Percentiles rank a stretch among this genome's conserved stretches.
These are phyloP conservation scores for Varanus salvator DNA, from an alignment of 2,113 vertebrate species.

Conservation along the genomic window DNA sequence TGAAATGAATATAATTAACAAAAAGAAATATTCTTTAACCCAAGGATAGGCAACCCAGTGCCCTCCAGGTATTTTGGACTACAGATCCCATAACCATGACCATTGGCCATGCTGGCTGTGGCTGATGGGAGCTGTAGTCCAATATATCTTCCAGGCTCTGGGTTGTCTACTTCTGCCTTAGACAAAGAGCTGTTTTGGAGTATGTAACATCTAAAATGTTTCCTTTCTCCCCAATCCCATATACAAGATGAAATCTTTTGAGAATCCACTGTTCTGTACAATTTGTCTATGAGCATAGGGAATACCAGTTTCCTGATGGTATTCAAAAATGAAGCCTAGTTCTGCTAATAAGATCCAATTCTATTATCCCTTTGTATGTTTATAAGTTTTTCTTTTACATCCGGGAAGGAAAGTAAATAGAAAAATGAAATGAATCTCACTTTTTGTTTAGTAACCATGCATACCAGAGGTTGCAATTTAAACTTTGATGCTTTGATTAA, in stretches of 20 bases:
- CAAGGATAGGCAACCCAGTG: too few species aligned
- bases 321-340: not conserved
- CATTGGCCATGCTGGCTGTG: not conserved
- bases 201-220: not conserved
- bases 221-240: not conserved
- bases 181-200: not conserved
- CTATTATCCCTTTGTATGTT: conserved; percentile 36
- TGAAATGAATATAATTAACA: not conserved
- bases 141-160: too few species aligned
- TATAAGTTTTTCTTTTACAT: conserved; percentile 32
- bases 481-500: conserved; percentile 52
- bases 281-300: not conserved
- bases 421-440: conserved; percentile 20
- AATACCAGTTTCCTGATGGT: not conserved
- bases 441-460: conserved; percentile 33
- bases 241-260: not conserved
- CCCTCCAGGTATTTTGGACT: too few species aligned
- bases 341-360: not conserved
- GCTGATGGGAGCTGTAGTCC: too few species aligned
- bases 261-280: not conserved
- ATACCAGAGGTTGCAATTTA: conserved; percentile 45
- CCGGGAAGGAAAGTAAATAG: conserved; percentile 38
- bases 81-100: too few species aligned
- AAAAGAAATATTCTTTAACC: too few species aligned
- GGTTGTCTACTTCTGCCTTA: too few species aligned